Percentiles rank a stretch among this genome's conserved stretches.
phyloP scores from a whole-genome alignment of 2,888 invertebrate genomes.

The Anagyrus pseudococci region DNA sequence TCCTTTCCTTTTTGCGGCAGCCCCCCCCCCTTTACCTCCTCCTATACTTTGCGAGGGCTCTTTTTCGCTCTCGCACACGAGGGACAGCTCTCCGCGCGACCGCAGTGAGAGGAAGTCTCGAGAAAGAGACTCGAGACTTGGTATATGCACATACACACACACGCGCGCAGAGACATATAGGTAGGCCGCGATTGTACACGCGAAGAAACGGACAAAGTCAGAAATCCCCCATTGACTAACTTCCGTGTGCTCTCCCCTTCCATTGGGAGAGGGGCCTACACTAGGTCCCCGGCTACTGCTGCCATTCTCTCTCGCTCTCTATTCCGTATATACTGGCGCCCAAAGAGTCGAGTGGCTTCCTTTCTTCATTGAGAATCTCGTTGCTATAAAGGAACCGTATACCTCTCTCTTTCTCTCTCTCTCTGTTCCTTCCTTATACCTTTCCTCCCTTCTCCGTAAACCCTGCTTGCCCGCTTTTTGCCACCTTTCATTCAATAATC shows the following conservation, averaged over 20 bases:
- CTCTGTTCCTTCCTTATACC: too few species aligned
- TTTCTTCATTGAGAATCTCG: slow-evolving; percentile 36
- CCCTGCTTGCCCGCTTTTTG: slow-evolving; percentile 34
- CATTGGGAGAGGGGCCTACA: slow-evolving; percentile 26
- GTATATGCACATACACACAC: too few species aligned
- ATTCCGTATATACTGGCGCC: not conserved
- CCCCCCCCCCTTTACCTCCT: slow-evolving; percentile 2
- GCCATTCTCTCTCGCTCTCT: slow-evolving; percentile 1
- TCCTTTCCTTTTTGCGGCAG: slow-evolving; percentile 12
- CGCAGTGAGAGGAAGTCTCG: not conserved
- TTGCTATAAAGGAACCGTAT: slow-evolving; percentile 35
- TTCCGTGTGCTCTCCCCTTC: slow-evolving; percentile 24
- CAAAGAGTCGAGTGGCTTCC: slow-evolving; percentile 32
- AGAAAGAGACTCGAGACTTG: slow-evolving; percentile 1
- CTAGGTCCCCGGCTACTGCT: too few species aligned
- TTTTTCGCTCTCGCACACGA: slow-evolving; percentile 12
- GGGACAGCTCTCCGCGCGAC: not conserved
- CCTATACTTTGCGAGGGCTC: slow-evolving; percentile 2
- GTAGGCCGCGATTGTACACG: slow-evolving; percentile 21
- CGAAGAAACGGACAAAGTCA: slow-evolving; percentile 35
- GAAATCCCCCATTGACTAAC: slow-evolving; percentile 40
- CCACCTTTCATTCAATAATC: slow-evolving; percentile 34
- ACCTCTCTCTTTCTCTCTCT: too few species aligned
- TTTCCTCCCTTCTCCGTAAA: too few species aligned
- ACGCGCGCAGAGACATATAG: too few species aligned